Evolutionary conservation across 2,888 invertebrate genomes (phyloP).

Genomic region (Trachelus troglodyta): DNA sequence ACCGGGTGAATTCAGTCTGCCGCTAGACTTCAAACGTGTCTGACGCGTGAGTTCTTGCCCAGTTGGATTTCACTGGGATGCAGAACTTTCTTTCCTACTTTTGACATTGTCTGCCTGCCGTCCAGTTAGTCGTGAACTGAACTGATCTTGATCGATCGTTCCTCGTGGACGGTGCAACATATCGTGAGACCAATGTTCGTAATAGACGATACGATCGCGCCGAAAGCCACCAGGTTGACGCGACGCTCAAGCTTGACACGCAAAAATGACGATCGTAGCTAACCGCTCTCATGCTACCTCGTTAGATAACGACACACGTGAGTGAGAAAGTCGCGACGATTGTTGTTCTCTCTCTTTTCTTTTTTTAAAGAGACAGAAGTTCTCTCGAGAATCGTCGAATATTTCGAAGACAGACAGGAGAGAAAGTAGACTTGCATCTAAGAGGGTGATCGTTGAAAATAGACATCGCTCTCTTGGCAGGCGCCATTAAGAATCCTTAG

Average conservation of each 20-base stretch:
- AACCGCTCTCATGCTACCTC: neutral
- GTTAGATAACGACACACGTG: neutral
- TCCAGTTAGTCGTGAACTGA: neutral
- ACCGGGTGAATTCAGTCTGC: constrained; percentile 61
- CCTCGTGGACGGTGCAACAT: neutral
- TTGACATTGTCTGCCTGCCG: neutral
- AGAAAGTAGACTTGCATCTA: neutral
- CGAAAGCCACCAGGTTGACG: neutral
- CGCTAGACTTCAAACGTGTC: constrained; percentile 52
- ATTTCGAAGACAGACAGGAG: neutral
- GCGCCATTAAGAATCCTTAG: neutral
- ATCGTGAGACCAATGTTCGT: neutral
- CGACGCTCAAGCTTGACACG: neutral
- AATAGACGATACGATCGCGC: neutral
- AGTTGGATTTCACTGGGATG: neutral
- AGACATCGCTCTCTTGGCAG: neutral
- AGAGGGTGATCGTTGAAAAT: neutral
- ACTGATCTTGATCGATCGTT: neutral
- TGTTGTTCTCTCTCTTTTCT: neutral
- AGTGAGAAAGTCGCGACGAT: neutral
- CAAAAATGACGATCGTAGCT: neutral
- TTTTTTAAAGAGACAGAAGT: neutral
- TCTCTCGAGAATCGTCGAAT: neutral
- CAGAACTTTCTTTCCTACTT: neutral
- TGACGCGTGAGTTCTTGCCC: constrained; percentile 26